phyloP scores from a whole-genome alignment of 2,888 invertebrate genomes.

The Volucella inanis region DNA sequence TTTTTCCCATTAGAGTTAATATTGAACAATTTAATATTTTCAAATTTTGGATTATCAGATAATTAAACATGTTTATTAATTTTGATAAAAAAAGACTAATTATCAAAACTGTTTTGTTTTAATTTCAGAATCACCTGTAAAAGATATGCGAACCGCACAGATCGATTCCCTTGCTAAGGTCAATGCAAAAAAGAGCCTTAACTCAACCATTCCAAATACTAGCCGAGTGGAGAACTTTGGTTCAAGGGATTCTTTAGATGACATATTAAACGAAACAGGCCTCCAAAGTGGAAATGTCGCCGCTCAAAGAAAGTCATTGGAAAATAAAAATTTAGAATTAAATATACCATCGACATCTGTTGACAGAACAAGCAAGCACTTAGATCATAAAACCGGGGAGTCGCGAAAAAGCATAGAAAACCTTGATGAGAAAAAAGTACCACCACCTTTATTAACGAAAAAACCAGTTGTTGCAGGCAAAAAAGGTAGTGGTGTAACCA shows the following conservation, averaged over 20 bases:
- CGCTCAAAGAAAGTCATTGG: conserved; percentile 85
- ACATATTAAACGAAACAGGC: conserved; percentile 82
- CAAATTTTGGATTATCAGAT: too few relatives aligned
- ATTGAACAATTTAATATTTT: too few relatives aligned
- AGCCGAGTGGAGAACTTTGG: conserved; percentile 82
- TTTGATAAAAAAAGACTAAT: too few relatives aligned
- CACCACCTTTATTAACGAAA: conserved; percentile 84
- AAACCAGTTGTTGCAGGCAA: conserved; percentile 88
- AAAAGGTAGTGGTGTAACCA: conserved; percentile 87
- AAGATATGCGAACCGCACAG: conserved; percentile 11
- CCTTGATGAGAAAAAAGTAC: conserved; percentile 82
- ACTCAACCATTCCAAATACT: conserved; percentile 67
- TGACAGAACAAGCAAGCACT: conserved; percentile 59
- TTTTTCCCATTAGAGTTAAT: too few relatives aligned
- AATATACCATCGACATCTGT: conserved; percentile 41
- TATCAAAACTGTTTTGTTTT: conserved; percentile 7
- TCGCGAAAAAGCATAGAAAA: conserved; percentile 82
- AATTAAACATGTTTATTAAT: too few relatives aligned
- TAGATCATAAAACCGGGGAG: conserved; percentile 77
- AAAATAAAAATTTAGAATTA: conserved; percentile 82
- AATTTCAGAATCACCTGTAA: conserved; percentile 39
- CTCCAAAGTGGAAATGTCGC: conserved; percentile 83
- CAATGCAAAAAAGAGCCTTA: conserved; percentile 41
- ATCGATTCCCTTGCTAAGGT: conserved; percentile 16
- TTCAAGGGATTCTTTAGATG: conserved; percentile 82